Conservation (phyloP, 2,888 invertebrate genomes). For the Hylaea fasciaria region DNA sequence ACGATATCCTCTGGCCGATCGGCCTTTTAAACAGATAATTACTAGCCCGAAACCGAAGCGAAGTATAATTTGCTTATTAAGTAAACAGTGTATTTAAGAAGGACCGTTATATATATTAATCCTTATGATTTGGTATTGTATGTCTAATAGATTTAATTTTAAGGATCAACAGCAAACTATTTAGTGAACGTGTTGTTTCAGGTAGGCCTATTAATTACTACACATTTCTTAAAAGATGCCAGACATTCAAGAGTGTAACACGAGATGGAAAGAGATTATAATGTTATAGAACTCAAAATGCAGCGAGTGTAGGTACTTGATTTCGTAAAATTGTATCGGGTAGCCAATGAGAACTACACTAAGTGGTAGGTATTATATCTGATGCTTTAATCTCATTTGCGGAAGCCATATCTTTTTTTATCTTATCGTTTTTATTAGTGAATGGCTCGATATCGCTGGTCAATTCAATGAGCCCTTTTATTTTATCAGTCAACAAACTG, state of each 20-base stretch:
- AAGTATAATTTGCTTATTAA: slow-evolving; percentile 22
- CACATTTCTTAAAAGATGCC: no score
- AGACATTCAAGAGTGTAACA: no score
- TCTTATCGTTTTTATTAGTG: slow-evolving; percentile 43
- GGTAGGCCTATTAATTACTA: no score
- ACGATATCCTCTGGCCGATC: slow-evolving; percentile 51
- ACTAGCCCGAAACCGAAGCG: slow-evolving; percentile 60
- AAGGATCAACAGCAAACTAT: no score
- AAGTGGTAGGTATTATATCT: background rate
- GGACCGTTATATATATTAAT: slow-evolving; percentile 12
- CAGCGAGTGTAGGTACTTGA: no score
- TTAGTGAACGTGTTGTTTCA: no score
- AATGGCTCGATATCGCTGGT: slow-evolving; percentile 47
- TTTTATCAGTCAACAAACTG: slow-evolving; percentile 59
- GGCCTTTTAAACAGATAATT: slow-evolving; percentile 61
- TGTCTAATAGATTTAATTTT: no score
- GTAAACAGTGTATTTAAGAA: slow-evolving; percentile 16
- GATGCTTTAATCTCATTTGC: slow-evolving; percentile 4
- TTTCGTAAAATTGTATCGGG: no score
- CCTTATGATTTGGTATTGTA: background rate
- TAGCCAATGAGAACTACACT: no score
- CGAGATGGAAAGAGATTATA: no score
- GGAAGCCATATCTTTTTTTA: slow-evolving; percentile 10
- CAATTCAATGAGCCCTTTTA: slow-evolving; percentile 44
- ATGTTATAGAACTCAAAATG: no score